Conservation (phyloP, 2,888 invertebrate genomes). For the Thysanoteuthis rhombus region DNA sequence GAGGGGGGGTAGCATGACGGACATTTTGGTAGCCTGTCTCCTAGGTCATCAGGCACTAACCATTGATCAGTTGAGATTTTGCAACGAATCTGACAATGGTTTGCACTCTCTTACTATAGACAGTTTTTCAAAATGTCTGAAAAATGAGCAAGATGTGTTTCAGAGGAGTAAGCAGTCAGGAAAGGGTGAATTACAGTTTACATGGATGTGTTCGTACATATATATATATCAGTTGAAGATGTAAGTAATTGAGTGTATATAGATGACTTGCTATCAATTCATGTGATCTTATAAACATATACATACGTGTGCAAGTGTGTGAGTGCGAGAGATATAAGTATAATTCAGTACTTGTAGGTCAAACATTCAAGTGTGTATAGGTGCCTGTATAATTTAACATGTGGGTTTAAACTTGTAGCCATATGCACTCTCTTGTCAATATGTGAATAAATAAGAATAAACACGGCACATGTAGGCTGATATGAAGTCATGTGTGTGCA, state of each 20-base stretch:
- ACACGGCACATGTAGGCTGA: not conserved
- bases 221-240: not conserved
- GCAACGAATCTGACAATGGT: too few relatives aligned
- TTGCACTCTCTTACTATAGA: too few relatives aligned
- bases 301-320: not conserved
- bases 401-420: not conserved
- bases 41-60: too few relatives aligned
- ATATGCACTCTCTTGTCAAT: not conserved
- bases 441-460: not conserved
- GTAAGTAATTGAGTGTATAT: not conserved
- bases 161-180: too few relatives aligned
- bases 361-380: not conserved
- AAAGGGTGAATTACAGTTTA: too few relatives aligned
- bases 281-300: not conserved
- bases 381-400: not conserved
- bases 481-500: not conserved
- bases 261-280: not conserved
- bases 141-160: too few relatives aligned
- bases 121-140: too few relatives aligned
- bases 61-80: too few relatives aligned
- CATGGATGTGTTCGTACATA: too few relatives aligned
- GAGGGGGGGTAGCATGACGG: too few relatives aligned
- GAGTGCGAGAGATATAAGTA: not conserved
- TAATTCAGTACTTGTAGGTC: not conserved
- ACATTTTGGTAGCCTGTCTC: too few relatives aligned